Evolutionary conservation across 2,888 invertebrate species (phyloP).

Genomic region (Teinopalpus imperialis): DNA sequence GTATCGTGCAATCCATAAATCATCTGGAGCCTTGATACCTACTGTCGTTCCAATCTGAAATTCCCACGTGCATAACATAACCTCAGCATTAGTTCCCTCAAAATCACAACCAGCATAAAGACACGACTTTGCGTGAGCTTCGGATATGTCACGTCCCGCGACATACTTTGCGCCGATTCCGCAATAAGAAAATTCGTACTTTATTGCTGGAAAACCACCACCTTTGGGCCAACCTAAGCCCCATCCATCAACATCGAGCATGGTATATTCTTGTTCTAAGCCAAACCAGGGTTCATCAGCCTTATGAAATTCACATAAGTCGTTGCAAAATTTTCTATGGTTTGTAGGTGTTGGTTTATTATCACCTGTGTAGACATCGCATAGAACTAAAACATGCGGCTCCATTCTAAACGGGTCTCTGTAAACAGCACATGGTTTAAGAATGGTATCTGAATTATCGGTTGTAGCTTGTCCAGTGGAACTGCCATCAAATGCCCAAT

Average conservation of each 20-base stretch:
- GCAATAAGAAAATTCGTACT: slow-evolving; percentile 95
- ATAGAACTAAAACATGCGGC: slow-evolving; percentile 92
- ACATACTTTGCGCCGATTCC: slow-evolving; percentile 97
- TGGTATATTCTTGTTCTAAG: slow-evolving; percentile 95
- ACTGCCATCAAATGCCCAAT: slow-evolving; percentile 96
- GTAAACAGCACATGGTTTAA: slow-evolving; percentile 93
- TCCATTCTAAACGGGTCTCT: slow-evolving; percentile 95
- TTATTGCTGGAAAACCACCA: slow-evolving; percentile 92
- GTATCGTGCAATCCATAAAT: slow-evolving; percentile 93
- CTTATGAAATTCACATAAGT: slow-evolving; percentile 85
- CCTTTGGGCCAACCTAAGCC: slow-evolving; percentile 97
- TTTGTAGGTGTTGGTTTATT: slow-evolving; percentile 88
- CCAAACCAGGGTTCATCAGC: slow-evolving; percentile 93
- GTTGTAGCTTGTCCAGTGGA: slow-evolving; percentile 91
- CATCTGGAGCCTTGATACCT: slow-evolving; percentile 91
- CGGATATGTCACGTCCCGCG: slow-evolving; percentile 95
- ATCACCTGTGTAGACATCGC: slow-evolving; percentile 89
- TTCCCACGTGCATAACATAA: slow-evolving; percentile 96
- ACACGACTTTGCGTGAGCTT: slow-evolving; percentile 91
- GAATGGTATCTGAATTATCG: slow-evolving; percentile 94
- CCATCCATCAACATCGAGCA: slow-evolving; percentile 93
- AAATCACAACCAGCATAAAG: slow-evolving; percentile 96
- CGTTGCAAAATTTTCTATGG: slow-evolving; percentile 85
- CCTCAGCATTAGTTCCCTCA: slow-evolving; percentile 97
- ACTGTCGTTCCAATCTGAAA: slow-evolving; percentile 94